phyloP scores from a whole-genome alignment of 1,140 invertebrate genomes.

The Brachionus koreanus region DNA sequence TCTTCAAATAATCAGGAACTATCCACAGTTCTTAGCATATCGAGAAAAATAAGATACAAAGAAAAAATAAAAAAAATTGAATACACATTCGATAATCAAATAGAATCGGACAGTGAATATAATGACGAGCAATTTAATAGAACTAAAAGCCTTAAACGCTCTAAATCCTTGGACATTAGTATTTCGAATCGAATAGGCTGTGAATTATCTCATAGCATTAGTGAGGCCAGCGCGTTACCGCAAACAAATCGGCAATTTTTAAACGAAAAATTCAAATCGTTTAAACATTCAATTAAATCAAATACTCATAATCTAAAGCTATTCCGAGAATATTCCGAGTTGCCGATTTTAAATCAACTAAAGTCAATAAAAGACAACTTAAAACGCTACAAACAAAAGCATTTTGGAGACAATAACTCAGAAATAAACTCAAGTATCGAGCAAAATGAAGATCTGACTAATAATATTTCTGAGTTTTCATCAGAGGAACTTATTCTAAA shows the following conservation, averaged over 20 bases:
- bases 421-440: slow-evolving; percentile 34
- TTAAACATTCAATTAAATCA: neutral
- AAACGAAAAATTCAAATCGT: neutral
- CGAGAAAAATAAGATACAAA: neutral
- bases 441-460: neutral
- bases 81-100: neutral
- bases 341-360: slow-evolving; percentile 12
- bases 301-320: neutral
- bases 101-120: neutral
- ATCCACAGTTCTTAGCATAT: neutral
- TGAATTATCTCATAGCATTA: slow-evolving; percentile 26
- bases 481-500: slow-evolving; percentile 17
- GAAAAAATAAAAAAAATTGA: neutral
- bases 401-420: neutral
- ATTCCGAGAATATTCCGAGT: slow-evolving; percentile 14
- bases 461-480: neutral
- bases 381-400: neutral
- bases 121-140: neutral
- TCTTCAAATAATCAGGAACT: neutral
- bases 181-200: neutral
- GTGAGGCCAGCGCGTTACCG: neutral
- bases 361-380: neutral
- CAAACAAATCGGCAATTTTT: neutral
- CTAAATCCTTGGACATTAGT: slow-evolving; percentile 16
- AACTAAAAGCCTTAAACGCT: neutral